Conservation (phyloP, 2,113 vertebrate genomes). For the Pseudopodoces humilis region DNA sequence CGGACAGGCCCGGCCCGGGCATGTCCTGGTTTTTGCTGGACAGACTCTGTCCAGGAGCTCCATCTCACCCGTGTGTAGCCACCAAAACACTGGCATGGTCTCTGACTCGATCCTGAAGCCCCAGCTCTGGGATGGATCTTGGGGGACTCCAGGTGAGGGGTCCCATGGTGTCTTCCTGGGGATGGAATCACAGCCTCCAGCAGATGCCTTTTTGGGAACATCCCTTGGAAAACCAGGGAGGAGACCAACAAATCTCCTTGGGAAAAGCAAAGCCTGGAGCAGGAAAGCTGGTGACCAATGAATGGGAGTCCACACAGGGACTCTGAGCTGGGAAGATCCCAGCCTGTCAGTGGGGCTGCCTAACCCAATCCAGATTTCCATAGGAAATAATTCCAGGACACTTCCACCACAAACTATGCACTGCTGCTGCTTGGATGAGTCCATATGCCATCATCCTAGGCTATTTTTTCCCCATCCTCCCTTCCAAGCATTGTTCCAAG, state of each 20-base stretch:
- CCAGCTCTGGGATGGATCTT: not conserved
- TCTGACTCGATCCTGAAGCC: fast-evolving
- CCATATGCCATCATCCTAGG: not conserved
- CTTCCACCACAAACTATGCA: not conserved
- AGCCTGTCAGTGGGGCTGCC: not conserved
- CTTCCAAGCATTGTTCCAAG: slow-evolving; percentile 48
- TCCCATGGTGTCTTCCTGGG: not conserved
- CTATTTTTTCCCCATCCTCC: slow-evolving; percentile 22
- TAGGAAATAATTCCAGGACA: not conserved
- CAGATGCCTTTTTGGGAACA: not conserved
- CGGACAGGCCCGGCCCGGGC: fast-evolving
- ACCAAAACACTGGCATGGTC: not conserved
- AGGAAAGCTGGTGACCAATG: not conserved
- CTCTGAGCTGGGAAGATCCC: not conserved
- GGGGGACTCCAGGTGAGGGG: not conserved
- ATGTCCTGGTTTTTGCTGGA: not conserved
- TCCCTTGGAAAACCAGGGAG: not conserved
- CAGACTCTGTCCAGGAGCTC: not conserved
- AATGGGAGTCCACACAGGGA: not conserved
- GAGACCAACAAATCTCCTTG: not conserved
- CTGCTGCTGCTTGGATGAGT: not conserved
- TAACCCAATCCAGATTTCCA: slow-evolving; percentile 19
- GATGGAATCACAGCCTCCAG: not conserved
- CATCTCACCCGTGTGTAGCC: not conserved
- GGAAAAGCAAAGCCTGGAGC: not conserved